Evolutionary conservation across 2,113 vertebrate species (phyloP).

Genomic region (Falcunculus frontatus): DNA sequence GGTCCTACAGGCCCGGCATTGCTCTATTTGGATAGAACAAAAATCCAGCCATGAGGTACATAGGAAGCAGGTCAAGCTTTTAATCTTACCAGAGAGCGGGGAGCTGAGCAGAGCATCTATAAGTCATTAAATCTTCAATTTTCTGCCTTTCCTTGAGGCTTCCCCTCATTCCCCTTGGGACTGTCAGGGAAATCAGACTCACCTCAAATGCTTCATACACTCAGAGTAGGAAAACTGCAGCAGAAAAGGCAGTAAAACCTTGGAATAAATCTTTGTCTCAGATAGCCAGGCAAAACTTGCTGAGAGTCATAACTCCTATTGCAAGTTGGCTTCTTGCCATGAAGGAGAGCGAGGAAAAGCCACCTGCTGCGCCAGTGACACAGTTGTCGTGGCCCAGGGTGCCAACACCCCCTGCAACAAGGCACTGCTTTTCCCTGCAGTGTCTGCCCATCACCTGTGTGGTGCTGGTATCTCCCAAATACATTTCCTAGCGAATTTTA

Average conservation of each 20-base stretch:
- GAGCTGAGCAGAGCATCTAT: neutral
- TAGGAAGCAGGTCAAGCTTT: conserved; percentile 44
- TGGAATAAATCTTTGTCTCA: neutral
- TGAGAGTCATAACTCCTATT: neutral
- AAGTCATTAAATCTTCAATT: conserved; percentile 61
- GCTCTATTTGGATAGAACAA: neutral
- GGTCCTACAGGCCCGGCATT: fast-evolving
- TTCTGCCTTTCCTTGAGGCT: conserved; percentile 50
- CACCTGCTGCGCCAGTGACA: fast-evolving
- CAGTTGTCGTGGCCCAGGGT: neutral
- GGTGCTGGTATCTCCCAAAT: neutral
- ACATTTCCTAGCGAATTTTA: neutral
- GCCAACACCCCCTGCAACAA: neutral
- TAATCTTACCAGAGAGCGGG: conserved; percentile 30
- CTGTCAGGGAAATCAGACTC: neutral
- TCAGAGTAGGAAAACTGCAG: neutral
- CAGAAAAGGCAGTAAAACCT: neutral
- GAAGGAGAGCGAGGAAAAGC: neutral
- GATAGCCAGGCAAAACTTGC: neutral
- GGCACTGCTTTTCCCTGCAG: fast-evolving
- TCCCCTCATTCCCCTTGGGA: neutral
- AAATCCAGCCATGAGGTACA: neutral
- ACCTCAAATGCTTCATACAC: neutral
- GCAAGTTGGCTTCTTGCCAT: neutral
- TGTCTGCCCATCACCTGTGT: neutral